Evolutionary conservation across 2,113 vertebrate species (phyloP).

Genomic region (Noctilio leporinus): DNA sequence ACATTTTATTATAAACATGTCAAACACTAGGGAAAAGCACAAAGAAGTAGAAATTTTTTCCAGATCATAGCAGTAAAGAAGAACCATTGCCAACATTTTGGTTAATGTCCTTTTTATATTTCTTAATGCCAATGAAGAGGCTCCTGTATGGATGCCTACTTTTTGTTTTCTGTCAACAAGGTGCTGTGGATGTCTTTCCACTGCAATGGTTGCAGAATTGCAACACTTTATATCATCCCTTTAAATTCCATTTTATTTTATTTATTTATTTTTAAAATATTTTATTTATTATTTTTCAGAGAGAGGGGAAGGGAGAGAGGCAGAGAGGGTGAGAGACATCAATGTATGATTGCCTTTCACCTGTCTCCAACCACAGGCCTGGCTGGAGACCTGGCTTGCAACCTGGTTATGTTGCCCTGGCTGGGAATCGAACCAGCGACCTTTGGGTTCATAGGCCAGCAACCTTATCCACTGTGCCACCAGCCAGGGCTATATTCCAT

Average conservation of each 20-base stretch:
- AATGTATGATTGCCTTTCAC: too few relatives aligned
- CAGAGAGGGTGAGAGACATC: too few relatives aligned
- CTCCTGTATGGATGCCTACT: background rate
- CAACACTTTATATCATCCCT: background rate
- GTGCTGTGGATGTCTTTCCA: background rate
- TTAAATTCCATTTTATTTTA: background rate
- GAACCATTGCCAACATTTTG: background rate
- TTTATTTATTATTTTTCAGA: too few relatives aligned
- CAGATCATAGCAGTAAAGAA: background rate
- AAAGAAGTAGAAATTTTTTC: background rate
- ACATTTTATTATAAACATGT: background rate
- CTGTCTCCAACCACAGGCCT: too few relatives aligned
- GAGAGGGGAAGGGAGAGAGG: too few relatives aligned
- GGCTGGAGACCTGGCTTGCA: too few relatives aligned
- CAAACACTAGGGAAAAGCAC: background rate
- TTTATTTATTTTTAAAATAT: too few relatives aligned
- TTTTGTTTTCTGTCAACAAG: background rate
- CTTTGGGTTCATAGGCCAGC: too few relatives aligned
- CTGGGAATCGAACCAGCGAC: too few relatives aligned
- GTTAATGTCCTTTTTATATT: background rate
- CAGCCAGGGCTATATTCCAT: too few relatives aligned
- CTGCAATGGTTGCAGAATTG: background rate
- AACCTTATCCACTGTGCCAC: too few relatives aligned
- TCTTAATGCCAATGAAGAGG: background rate
- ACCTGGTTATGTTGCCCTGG: too few relatives aligned